Conservation (phyloP, 2,113 vertebrate species). For the Cyanistes caeruleus region DNA sequence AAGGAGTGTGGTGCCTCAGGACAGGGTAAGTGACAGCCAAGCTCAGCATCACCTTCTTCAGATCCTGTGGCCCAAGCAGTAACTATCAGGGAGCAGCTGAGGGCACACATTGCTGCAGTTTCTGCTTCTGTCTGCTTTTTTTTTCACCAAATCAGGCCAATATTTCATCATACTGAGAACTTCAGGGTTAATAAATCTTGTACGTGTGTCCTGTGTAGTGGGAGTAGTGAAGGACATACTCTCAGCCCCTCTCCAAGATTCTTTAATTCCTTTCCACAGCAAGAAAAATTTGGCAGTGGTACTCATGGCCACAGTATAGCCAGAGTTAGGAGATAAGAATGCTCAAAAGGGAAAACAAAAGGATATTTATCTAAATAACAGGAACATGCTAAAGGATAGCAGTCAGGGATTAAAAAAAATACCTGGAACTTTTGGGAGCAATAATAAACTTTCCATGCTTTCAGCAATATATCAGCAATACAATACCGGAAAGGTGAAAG, state of each 20-base stretch:
- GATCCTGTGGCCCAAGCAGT: neutral
- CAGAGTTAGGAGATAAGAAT: constrained; percentile 32
- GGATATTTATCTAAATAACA: constrained; percentile 26
- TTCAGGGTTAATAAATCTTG: neutral
- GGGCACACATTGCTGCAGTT: neutral
- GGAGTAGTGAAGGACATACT: neutral
- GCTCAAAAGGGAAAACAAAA: constrained; percentile 29
- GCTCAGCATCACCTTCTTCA: neutral
- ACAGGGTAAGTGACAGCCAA: neutral
- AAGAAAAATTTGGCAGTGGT: constrained; percentile 7
- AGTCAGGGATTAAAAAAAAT: neutral
- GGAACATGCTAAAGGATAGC: neutral
- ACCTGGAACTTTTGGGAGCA: constrained; percentile 7
- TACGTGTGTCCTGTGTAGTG: neutral
- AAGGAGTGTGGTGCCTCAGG: neutral
- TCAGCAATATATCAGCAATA: neutral
- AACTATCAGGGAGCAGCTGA: neutral
- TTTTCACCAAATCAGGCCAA: neutral
- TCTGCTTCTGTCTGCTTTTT: neutral
- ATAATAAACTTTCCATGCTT: constrained; percentile 30
- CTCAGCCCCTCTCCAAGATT: neutral
- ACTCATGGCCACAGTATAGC: neutral
- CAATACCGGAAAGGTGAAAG: neutral
- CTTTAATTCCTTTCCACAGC: constrained; percentile 21
- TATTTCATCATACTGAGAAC: neutral